Conservation (phyloP, 2,888 invertebrate species). For the Xanthorhoe designata region DNA sequence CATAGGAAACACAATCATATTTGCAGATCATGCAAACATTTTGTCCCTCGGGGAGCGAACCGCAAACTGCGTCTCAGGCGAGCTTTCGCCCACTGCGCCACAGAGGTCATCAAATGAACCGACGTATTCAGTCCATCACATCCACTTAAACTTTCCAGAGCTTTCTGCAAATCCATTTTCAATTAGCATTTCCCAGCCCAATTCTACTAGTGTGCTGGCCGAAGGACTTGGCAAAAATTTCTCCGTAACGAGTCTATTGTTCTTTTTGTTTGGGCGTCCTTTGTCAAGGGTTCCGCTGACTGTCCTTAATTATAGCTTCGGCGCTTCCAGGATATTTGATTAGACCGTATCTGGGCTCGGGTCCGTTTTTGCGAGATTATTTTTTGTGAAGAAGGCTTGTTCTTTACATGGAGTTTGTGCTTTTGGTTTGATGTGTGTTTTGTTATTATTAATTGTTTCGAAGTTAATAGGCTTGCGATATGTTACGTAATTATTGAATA, state of each 20-base stretch:
- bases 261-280: slow-evolving; percentile 73
- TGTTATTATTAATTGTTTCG: not conserved
- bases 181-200: slow-evolving; percentile 68
- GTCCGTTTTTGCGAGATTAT: slow-evolving; percentile 39
- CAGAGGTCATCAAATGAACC: too few species aligned
- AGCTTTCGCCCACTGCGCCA: too few species aligned
- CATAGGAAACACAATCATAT: too few species aligned
- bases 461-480: too few species aligned
- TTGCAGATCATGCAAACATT: too few species aligned
- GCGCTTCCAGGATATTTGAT: slow-evolving; percentile 63
- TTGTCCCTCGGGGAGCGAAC: too few species aligned
- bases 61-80: too few species aligned
- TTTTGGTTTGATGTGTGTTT: not conserved
- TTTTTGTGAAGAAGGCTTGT: slow-evolving; percentile 31
- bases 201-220: slow-evolving; percentile 45
- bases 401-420: slow-evolving; percentile 12
- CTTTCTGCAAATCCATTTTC: slow-evolving; percentile 54
- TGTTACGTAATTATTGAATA: too few species aligned
- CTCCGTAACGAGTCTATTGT: slow-evolving; percentile 76
- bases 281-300: slow-evolving; percentile 65
- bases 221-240: slow-evolving; percentile 64
- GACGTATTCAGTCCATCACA: not conserved
- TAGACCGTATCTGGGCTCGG: slow-evolving; percentile 46
- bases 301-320: slow-evolving; percentile 70
- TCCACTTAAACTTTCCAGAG: not conserved